phyloP scores from a whole-genome alignment of 2,797 vertebrate genomes.

The Erethizon dorsatum region DNA sequence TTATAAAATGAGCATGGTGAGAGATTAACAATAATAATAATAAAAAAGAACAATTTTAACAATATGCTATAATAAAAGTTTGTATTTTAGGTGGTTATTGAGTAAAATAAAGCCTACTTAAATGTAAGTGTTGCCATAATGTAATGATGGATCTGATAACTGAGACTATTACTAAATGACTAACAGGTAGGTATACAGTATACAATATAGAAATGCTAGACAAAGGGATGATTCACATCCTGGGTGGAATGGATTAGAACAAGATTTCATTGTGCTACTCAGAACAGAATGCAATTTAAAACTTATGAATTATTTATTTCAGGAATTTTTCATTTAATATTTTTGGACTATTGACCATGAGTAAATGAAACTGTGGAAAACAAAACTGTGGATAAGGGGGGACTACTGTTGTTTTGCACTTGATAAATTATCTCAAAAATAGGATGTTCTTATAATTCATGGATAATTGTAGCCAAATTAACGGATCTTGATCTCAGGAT shows the following conservation, averaged over 20 bases:
- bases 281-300: not conserved
- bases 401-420: not conserved
- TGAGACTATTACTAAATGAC: not conserved
- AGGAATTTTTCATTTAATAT: not conserved
- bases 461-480: slow-evolving; percentile 37
- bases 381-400: not conserved
- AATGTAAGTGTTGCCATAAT: not conserved
- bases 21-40: not conserved
- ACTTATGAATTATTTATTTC: not conserved
- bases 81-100: not conserved
- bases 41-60: not conserved
- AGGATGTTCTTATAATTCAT: slow-evolving; percentile 45
- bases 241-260: not conserved
- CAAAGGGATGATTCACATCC: not conserved
- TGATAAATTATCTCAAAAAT: slow-evolving; percentile 29
- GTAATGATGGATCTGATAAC: not conserved
- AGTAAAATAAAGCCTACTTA: not conserved
- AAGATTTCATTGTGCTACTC: not conserved
- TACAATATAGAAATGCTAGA: not conserved
- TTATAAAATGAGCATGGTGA: not conserved
- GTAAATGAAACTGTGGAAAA: not conserved
- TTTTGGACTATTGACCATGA: not conserved
- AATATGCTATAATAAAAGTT: not conserved
- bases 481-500: slow-evolving; percentile 15
- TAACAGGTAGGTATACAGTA: not conserved